Evolutionary conservation across 2,113 vertebrate genomes (phyloP).

Genomic region (Xenopus borealis): DNA sequence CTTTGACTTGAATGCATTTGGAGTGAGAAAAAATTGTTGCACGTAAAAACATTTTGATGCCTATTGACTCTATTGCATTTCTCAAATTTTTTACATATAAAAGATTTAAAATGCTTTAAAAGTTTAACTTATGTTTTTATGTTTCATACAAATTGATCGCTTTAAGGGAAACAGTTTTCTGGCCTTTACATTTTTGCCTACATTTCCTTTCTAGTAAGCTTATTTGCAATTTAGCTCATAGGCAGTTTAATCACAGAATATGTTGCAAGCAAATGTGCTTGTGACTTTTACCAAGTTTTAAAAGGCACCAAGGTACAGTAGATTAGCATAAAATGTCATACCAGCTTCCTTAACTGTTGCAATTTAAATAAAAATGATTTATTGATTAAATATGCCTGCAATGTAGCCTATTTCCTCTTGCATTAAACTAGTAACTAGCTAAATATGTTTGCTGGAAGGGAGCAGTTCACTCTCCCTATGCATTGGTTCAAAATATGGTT

Average conservation of each 20-base stretch:
- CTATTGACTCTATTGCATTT: too few species aligned
- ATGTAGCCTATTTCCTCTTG: conserved; percentile 9
- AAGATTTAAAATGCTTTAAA: neutral
- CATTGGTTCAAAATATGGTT: too few species aligned
- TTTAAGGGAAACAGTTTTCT: conserved; percentile 24
- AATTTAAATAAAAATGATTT: conserved; percentile 34
- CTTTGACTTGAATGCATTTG: too few species aligned
- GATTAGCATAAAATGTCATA: conserved; percentile 35
- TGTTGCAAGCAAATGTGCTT: conserved; percentile 32
- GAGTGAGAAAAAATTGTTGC: too few species aligned
- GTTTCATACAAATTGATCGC: conserved; percentile 17
- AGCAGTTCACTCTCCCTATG: conserved; percentile 1
- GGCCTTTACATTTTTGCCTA: conserved; percentile 34
- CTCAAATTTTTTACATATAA: too few species aligned
- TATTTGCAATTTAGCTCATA: conserved; percentile 38
- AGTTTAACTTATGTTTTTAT: conserved; percentile 23
- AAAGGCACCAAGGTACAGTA: conserved; percentile 36
- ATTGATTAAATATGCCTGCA: conserved; percentile 28
- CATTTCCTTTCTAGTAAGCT: conserved; percentile 26
- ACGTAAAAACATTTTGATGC: too few species aligned
- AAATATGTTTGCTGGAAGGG: conserved; percentile 8
- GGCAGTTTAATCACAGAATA: conserved; percentile 36
- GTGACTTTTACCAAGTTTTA: conserved; percentile 22
- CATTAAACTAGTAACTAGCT: conserved; percentile 14
- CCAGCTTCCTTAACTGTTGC: neutral